These are phyloP conservation scores for Toxostoma redivivum DNA, from an alignment of 2,113 vertebrate species.

Conservation along the genomic window DNA sequence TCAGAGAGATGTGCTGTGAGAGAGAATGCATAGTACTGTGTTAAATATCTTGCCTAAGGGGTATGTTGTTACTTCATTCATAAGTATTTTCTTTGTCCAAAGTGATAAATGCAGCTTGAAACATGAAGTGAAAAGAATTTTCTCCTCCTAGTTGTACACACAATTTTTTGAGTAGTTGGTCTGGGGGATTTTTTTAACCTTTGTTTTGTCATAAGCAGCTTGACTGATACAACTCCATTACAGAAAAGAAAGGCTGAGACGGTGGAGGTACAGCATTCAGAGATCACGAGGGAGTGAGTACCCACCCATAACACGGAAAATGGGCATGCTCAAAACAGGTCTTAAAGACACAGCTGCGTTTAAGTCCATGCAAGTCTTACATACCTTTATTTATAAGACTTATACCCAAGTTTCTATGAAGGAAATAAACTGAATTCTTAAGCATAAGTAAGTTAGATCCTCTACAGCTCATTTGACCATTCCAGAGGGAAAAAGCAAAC, in stretches of 20 bases:
- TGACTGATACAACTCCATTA: neutral
- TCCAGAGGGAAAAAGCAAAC: neutral
- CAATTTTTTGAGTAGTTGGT: neutral
- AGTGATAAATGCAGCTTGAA: neutral
- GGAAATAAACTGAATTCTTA: neutral
- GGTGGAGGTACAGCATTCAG: fast-evolving
- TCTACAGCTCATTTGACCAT: neutral
- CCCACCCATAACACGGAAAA: neutral
- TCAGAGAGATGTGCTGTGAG: neutral
- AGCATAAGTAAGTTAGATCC: neutral
- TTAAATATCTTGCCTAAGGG: neutral
- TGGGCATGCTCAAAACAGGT: fast-evolving
- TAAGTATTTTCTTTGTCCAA: neutral
- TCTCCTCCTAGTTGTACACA: neutral
- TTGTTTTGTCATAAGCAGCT: neutral
- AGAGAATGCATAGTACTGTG: neutral
- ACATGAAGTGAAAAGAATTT: neutral
- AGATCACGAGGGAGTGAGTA: neutral
- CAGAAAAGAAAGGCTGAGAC: neutral
- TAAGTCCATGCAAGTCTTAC: neutral
- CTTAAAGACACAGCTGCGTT: neutral
- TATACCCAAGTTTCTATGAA: neutral
- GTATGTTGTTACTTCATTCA: neutral
- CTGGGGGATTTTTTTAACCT: neutral
- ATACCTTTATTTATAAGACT: neutral